phyloP scores from a whole-genome alignment of 2,113 vertebrate genomes.

The Amia ocellicauda region DNA sequence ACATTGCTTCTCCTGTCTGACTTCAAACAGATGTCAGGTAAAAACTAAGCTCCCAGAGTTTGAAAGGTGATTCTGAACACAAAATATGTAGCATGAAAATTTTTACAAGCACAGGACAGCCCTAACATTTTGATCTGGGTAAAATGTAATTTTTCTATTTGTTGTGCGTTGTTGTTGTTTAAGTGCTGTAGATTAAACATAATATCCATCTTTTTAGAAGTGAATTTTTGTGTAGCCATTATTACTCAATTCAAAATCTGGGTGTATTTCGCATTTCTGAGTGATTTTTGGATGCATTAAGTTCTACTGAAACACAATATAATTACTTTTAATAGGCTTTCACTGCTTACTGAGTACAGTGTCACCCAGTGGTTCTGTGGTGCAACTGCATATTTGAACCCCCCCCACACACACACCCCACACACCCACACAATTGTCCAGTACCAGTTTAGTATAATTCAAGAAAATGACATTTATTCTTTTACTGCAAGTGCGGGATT shows the following conservation, averaged over 20 bases:
- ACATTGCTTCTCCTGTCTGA: not conserved
- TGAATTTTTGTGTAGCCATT: not conserved
- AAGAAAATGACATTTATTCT: no score
- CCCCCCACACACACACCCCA: no score
- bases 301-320: constrained; percentile 16
- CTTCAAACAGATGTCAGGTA: constrained; percentile 2
- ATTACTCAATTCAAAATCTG: no score
- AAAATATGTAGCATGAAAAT: not conserved
- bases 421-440: not conserved
- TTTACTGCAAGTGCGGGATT: no score
- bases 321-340: constrained; percentile 11
- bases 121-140: no score
- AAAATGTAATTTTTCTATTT: no score
- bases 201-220: not conserved
- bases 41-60: not conserved
- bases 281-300: constrained; percentile 43
- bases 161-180: no score
- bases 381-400: constrained; percentile 11
- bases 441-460: no score
- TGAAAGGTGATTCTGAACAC: not conserved
- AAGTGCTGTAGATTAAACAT: no score
- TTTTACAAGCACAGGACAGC: no score
- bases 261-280: not conserved
- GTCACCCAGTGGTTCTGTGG: constrained; percentile 26
- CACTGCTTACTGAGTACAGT: constrained; percentile 3